Evolutionary conservation across 1,140 invertebrate genomes (phyloP).

Genomic region (Drosophila malerkotliana): DNA sequence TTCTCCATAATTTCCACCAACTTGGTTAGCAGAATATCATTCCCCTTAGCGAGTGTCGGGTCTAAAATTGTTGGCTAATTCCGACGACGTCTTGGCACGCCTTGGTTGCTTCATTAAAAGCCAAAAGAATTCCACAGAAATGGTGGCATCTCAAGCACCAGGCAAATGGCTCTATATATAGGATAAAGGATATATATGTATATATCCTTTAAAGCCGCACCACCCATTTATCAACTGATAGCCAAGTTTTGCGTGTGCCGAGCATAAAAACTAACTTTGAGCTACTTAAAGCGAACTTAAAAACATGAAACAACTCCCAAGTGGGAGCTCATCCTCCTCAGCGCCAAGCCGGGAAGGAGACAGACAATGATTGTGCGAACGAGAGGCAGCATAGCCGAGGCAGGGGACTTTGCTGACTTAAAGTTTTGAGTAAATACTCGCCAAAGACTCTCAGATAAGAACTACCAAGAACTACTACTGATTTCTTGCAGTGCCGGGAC

Average conservation of each 20-base stretch:
- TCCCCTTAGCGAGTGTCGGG: background rate
- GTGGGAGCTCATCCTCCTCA: slow-evolving; percentile 18
- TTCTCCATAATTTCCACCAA: background rate
- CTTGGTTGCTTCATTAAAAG: slow-evolving; percentile 68
- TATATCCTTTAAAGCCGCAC: slow-evolving; percentile 58
- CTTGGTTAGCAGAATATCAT: too few species aligned
- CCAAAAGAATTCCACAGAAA: slow-evolving; percentile 14
- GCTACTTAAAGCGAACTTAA: slow-evolving; percentile 79
- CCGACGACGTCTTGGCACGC: slow-evolving; percentile 54
- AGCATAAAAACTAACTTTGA: slow-evolving; percentile 78
- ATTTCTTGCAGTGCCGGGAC: background rate
- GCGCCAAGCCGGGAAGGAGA: slow-evolving; percentile 1
- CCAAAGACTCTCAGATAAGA: slow-evolving; percentile 12
- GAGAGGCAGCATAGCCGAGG: slow-evolving; percentile 8
- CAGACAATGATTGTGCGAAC: slow-evolving; percentile 1
- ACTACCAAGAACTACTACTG: background rate
- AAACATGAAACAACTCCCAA: slow-evolving; percentile 73
- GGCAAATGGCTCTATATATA: background rate
- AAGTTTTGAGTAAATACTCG: slow-evolving; percentile 54
- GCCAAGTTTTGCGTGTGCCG: slow-evolving; percentile 72
- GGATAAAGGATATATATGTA: too few species aligned
- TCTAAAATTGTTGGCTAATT: slow-evolving; percentile 49
- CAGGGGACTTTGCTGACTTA: slow-evolving; percentile 35
- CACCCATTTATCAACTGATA: slow-evolving; percentile 76
- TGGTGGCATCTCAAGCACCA: background rate